Percentiles rank a stretch among this genome's conserved stretches.
phyloP scores from a whole-genome alignment of 2,797 vertebrate genomes.

The Squalus acanthias region DNA sequence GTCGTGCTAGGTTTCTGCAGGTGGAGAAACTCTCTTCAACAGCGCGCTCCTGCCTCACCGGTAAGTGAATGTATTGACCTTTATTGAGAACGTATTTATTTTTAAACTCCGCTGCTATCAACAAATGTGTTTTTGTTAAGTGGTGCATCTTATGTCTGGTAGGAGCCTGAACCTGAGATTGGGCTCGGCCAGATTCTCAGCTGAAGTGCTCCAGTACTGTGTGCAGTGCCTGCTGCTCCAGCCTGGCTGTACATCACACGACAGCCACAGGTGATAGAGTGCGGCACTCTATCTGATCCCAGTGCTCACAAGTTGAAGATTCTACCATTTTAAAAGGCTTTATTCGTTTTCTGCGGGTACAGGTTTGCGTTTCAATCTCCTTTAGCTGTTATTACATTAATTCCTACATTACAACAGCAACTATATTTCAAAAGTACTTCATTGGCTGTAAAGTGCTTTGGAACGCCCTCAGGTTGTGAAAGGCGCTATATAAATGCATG shows the following conservation, averaged over 20 bases:
- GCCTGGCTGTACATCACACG: neutral
- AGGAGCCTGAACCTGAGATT: neutral
- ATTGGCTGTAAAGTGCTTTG: too few species aligned
- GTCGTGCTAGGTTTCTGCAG: neutral
- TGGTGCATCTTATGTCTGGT: neutral
- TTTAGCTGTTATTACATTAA: neutral
- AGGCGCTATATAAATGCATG: too few species aligned
- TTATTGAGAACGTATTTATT: neutral
- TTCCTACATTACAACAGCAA: too few species aligned
- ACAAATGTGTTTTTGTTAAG: neutral
- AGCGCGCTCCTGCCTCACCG: neutral
- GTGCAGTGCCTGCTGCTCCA: neutral
- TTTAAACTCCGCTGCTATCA: neutral
- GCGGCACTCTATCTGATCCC: neutral
- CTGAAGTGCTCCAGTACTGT: neutral
- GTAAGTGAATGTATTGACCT: neutral
- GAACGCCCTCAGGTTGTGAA: too few species aligned
- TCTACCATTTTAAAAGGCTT: neutral
- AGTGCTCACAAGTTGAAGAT: neutral
- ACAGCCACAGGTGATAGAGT: neutral
- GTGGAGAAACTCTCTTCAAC: neutral
- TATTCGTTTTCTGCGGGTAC: neutral
- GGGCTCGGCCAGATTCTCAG: neutral
- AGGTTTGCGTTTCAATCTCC: neutral
- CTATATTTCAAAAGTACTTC: too few species aligned